Evolutionary conservation across 2,888 invertebrate genomes (phyloP).

Genomic region (Allophyes oxyacanthae): DNA sequence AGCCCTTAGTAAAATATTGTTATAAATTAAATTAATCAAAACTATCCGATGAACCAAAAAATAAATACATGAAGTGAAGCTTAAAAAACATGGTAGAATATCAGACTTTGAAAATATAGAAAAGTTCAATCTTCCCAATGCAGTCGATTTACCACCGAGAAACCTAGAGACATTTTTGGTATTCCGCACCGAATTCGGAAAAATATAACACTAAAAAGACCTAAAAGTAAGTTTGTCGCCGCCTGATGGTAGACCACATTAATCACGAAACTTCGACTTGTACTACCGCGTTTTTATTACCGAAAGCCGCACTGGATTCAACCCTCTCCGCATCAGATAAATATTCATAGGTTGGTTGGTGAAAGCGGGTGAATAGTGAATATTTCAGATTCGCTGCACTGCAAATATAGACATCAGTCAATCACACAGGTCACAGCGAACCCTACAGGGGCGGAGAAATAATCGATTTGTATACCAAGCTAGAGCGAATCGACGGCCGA

Average conservation of each 20-base stretch:
- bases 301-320: slow-evolving; percentile 11
- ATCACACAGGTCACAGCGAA: slow-evolving; percentile 23
- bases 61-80: background rate
- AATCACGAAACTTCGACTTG: slow-evolving; percentile 40
- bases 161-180: slow-evolving; percentile 32
- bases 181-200: slow-evolving; percentile 15
- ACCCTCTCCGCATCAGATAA: slow-evolving; percentile 16
- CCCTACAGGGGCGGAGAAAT: slow-evolving; percentile 17
- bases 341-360: slow-evolving; percentile 15
- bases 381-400: slow-evolving; percentile 28
- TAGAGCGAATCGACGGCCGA: slow-evolving; percentile 8
- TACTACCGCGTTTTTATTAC: slow-evolving; percentile 23
- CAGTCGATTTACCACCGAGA: slow-evolving; percentile 10
- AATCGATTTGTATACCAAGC: slow-evolving; percentile 27
- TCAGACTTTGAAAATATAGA: background rate
- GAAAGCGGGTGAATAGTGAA: slow-evolving; percentile 11
- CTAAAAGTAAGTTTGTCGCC: slow-evolving; percentile 19
- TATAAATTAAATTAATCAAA: no score
- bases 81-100: background rate
- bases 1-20: no score
- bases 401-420: slow-evolving; percentile 16
- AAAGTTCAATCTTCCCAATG: slow-evolving; percentile 7
- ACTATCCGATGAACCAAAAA: background rate
- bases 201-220: slow-evolving; percentile 27
- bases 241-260: slow-evolving; percentile 32